Percentiles rank a stretch among this genome's conserved stretches.
Evolutionary conservation across 2,888 invertebrate genomes (phyloP).

Genomic region (Candidula unifasciata): DNA sequence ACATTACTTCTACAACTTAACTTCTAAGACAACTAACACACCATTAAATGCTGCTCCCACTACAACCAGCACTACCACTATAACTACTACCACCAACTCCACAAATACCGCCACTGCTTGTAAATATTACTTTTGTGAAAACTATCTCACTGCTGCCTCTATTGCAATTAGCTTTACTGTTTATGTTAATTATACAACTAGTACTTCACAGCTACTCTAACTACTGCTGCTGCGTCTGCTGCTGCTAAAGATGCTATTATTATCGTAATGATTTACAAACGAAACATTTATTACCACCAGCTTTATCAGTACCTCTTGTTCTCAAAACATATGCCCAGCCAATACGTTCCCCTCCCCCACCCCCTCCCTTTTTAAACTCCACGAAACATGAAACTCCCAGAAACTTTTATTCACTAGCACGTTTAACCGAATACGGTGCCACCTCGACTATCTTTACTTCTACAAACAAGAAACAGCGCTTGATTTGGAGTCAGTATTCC

Average conservation of each 20-base stretch:
- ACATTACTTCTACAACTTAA: background rate
- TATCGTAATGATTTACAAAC: no score
- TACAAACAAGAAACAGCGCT: slow-evolving; percentile 29
- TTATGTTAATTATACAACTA: background rate
- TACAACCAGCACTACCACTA: background rate
- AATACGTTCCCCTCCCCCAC: no score
- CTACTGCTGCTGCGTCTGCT: background rate
- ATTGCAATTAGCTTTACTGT: background rate
- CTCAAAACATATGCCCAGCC: no score
- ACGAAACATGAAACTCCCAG: no score
- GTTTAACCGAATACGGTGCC: background rate
- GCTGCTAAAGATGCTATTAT: background rate
- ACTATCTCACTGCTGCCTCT: background rate
- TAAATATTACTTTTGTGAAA: background rate
- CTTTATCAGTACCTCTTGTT: no score
- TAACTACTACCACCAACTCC: background rate
- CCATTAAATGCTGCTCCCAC: background rate
- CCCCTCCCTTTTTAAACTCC: no score
- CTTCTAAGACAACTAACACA: background rate
- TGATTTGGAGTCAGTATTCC: slow-evolving; percentile 32
- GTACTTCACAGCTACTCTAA: background rate
- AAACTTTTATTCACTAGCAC: background rate
- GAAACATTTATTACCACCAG: no score
- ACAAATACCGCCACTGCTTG: background rate
- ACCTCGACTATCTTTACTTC: background rate